A percentile compares a stretch with the other conserved stretches of the same genome.
Conservation (phyloP, 2,113 vertebrate species). For the Hemiscyllium ocellatum region DNA sequence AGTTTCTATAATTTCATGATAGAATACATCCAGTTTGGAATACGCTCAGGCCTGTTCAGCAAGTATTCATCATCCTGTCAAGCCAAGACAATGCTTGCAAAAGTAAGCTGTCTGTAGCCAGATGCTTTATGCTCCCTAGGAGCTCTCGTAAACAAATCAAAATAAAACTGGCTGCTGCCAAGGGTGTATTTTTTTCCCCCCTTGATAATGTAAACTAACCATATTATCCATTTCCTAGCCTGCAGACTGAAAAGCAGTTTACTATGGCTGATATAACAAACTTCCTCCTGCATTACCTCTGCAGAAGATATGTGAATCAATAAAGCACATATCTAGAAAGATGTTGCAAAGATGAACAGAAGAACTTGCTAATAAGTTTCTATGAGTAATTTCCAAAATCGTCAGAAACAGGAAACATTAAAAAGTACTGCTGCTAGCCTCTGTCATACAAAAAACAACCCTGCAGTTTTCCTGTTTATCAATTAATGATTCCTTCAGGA, state of each 20-base stretch:
- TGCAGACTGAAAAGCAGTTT: not conserved
- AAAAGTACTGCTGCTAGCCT: not conserved
- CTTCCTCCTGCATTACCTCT: not conserved
- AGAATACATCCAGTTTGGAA: not conserved
- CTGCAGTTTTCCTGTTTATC: not conserved
- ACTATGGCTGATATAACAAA: not conserved
- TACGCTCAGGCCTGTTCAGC: not conserved
- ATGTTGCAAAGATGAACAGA: not conserved
- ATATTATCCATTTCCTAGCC: not conserved
- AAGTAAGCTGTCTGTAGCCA: not conserved
- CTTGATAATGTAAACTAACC: not conserved
- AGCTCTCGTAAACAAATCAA: not conserved
- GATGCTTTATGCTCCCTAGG: not conserved
- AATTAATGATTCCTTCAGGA: not conserved
- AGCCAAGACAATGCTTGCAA: not conserved
- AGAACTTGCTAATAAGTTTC: not conserved
- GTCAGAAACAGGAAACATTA: not conserved
- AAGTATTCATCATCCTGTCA: not conserved
- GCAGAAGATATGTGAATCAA: no score
- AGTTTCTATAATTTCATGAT: no score
- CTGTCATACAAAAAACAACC: not conserved
- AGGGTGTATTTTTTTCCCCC: not conserved
- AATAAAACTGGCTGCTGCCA: not conserved
- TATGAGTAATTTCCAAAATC: not conserved
- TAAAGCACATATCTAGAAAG: not conserved